Percentiles rank a stretch among this genome's conserved stretches.
Conservation (phyloP, 2,797 vertebrate species). For the Lutjanus campechanus region DNA sequence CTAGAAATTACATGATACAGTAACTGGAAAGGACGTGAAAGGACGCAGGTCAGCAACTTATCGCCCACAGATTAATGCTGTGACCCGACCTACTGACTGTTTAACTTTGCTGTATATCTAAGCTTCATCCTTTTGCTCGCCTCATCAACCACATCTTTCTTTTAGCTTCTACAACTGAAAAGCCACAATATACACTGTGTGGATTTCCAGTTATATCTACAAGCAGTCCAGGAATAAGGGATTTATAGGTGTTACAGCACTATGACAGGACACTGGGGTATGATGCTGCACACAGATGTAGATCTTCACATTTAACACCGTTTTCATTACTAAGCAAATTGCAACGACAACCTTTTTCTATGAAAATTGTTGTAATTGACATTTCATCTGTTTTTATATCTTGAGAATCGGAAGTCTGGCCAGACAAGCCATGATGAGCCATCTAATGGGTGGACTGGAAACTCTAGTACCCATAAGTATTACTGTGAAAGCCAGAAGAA, state of each 20-base stretch:
- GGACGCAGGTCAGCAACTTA: slow-evolving; percentile 25
- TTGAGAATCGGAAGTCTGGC: slow-evolving; percentile 30
- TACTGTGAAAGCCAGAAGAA: slow-evolving; percentile 40
- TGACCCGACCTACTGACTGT: slow-evolving; percentile 31
- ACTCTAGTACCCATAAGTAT: slow-evolving; percentile 37
- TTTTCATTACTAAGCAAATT: neutral
- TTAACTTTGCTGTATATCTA: neutral
- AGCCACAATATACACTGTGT: neutral
- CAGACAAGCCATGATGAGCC: slow-evolving; percentile 43
- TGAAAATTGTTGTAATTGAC: slow-evolving; percentile 14
- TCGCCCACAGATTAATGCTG: neutral
- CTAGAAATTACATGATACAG: neutral
- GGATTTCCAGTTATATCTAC: neutral
- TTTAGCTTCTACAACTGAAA: slow-evolving; percentile 11
- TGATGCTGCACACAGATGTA: neutral
- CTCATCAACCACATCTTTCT: neutral
- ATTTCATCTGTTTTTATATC: slow-evolving; percentile 40
- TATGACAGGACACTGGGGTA: neutral
- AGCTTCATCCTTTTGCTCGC: neutral
- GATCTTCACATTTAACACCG: neutral
- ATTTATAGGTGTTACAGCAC: neutral
- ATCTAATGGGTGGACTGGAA: slow-evolving; percentile 52
- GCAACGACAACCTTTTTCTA: neutral
- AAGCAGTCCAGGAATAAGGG: neutral
- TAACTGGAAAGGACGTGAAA: neutral